Percentiles rank a stretch among this genome's conserved stretches.
Evolutionary conservation across 1,140 invertebrate species (phyloP).

Genomic region (Palaemon carinicauda): DNA sequence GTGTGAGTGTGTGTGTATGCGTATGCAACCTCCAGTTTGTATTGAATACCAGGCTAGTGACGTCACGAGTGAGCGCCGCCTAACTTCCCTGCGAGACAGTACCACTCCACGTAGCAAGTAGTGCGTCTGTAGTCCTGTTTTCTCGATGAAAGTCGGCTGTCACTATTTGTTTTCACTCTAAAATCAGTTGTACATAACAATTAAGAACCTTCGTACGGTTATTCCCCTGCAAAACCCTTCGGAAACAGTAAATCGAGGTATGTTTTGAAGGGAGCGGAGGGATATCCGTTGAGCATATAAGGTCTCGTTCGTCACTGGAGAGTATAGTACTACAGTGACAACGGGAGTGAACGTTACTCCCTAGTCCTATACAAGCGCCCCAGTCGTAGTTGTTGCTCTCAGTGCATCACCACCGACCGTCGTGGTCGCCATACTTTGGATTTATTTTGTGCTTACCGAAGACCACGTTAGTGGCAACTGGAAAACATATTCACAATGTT

Average conservation of each 20-base stretch:
- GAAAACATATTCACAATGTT: slow-evolving; percentile 33
- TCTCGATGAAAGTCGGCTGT: background rate
- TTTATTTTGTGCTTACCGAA: slow-evolving; percentile 7
- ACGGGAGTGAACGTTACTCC: slow-evolving; percentile 25
- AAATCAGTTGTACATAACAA: no score
- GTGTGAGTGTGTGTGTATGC: slow-evolving; percentile 34
- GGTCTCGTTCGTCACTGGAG: background rate
- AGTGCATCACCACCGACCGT: background rate
- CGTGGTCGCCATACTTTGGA: background rate
- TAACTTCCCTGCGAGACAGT: slow-evolving; percentile 35
- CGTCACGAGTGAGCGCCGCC: slow-evolving; percentile 27
- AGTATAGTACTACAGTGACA: slow-evolving; percentile 44
- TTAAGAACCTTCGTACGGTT: no score
- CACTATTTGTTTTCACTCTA: background rate
- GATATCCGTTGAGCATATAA: slow-evolving; percentile 30
- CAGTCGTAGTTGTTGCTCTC: slow-evolving; percentile 18
- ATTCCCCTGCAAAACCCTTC: no score
- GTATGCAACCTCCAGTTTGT: slow-evolving; percentile 51
- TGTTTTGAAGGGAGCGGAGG: slow-evolving; percentile 6
- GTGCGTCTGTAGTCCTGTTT: slow-evolving; percentile 18
- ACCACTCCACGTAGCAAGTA: slow-evolving; percentile 32
- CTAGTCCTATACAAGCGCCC: background rate
- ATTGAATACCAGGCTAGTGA: slow-evolving; percentile 53
- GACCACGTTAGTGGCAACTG: slow-evolving; percentile 27
- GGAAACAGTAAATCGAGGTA: background rate